A percentile compares a stretch with the other conserved stretches of the same genome.
Evolutionary conservation across 2,797 vertebrate species (phyloP).

Genomic region (Echeneis naucrates): DNA sequence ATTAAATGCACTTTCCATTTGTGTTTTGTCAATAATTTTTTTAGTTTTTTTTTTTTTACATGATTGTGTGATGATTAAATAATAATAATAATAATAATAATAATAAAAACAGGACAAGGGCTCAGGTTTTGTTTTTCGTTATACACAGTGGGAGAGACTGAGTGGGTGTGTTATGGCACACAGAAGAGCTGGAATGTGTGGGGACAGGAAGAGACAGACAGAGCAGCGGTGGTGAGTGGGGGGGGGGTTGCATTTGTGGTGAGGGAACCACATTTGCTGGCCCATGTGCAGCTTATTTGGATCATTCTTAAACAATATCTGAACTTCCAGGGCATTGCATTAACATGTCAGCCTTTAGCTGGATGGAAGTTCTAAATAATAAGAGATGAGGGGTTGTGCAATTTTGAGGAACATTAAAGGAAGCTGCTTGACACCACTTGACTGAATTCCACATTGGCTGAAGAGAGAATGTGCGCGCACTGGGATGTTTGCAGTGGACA

Average conservation of each 20-base stretch:
- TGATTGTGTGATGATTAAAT: neutral
- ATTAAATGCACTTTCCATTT: neutral
- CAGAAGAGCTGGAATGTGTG: slow-evolving; percentile 72
- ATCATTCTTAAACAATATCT: slow-evolving; percentile 31
- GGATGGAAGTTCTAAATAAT: slow-evolving; percentile 12
- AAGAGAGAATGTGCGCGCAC: neutral
- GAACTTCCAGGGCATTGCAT: neutral
- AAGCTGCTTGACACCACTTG: neutral
- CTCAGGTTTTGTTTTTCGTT: slow-evolving; percentile 34
- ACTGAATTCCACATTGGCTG: neutral
- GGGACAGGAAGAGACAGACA: slow-evolving; percentile 67
- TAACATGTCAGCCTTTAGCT: neutral
- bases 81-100: neutral
- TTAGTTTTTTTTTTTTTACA: neutral
- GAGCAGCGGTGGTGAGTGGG: slow-evolving; percentile 57
- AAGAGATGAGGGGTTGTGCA: neutral
- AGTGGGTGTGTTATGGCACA: slow-evolving; percentile 63
- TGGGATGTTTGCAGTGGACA: neutral
- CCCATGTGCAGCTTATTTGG: slow-evolving; percentile 48
- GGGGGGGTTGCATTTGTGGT: slow-evolving; percentile 22
- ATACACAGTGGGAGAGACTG: slow-evolving; percentile 47
- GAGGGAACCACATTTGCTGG: slow-evolving; percentile 29
- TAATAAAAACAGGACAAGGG: slow-evolving; percentile 1
- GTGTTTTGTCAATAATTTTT: neutral
- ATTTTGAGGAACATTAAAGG: slow-evolving; percentile 4